Base-by-base conservation (phyloP, 2,113 vertebrate species). In the Brachionichthys hirsutus region DNA sequence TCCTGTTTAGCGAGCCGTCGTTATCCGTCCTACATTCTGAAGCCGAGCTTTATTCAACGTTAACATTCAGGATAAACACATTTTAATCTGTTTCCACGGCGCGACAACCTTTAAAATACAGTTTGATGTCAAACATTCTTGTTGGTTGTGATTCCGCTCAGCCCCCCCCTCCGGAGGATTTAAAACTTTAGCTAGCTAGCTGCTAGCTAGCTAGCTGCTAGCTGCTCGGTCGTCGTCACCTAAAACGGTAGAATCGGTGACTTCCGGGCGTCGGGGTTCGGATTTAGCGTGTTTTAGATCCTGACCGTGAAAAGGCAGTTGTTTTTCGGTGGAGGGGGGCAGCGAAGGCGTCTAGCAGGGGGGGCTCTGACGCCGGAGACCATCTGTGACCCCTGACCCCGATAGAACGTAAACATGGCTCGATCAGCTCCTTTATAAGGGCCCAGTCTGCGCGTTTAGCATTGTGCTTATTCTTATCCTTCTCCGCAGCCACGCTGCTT, bases 351-450 rank as follows among this genome's bases (percentile, higher is more conserved):
- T 86, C 65, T 42, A 83, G 80, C 67, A 12, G 24, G 30, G 51
- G 89, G 89, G 80, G 88, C 91, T 46, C 20, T 73, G 86, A 91
- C 83, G 85, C 88, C 72, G 50, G 53, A 68, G 56, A 61, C 68
- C 89, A 87, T 88, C 86, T 87, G 89, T 56, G 41, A 35, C 82
- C 67, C 47, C 19, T 11, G 71, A 61, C 53, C 61, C 49, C 34
- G 12, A 20, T n/a, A n/a, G n/a, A n/a, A n/a, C n/a, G n/a, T n/a
- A n/a, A n/a, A n/a, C n/a, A n/a, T n/a, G n/a, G n/a, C n/a, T n/a
- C n/a, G n/a, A n/a, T n/a, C n/a, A n/a, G n/a, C n/a, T n/a, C n/a
- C n/a, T n/a, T n/a, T n/a, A n/a, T n/a, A n/a, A n/a, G n/a, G n/a
- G n/a, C n/a, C n/a, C n/a, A n/a, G n/a, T n/a, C n/a, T n/a, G n/a